Conservation (phyloP, 1,140 invertebrate species). For the Brachionus angularis region DNA sequence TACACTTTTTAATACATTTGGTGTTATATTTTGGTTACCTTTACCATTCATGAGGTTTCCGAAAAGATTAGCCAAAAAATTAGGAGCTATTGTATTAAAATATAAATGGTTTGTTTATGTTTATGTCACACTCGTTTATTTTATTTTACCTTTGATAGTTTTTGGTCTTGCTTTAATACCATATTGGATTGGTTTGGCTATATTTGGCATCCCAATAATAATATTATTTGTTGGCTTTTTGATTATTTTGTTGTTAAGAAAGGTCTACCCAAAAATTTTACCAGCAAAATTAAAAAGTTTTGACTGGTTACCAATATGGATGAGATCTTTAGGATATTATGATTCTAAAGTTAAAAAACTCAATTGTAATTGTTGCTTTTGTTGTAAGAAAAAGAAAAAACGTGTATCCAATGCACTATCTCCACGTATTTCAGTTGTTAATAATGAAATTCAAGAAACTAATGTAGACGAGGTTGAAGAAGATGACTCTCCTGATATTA, state of each 20-base stretch:
- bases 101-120: slow-evolving; percentile 64
- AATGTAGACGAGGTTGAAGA: neutral
- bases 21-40: slow-evolving; percentile 64
- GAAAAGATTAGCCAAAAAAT: slow-evolving; percentile 60
- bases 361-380: neutral
- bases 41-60: slow-evolving; percentile 63
- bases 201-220: slow-evolving; percentile 29
- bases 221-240: neutral
- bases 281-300: slow-evolving; percentile 12
- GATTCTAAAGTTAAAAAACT: neutral
- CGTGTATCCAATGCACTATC: neutral
- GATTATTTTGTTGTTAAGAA: neutral
- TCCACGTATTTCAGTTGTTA: too few species aligned
- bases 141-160: slow-evolving; percentile 60
- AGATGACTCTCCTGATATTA: neutral
- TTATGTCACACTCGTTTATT: slow-evolving; percentile 62
- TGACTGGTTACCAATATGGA: slow-evolving; percentile 1
- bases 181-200: slow-evolving; percentile 16
- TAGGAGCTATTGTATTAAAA: slow-evolving; percentile 61
- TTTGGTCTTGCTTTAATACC: slow-evolving; percentile 56
- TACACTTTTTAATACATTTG: slow-evolving; percentile 65
- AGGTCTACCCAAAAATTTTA: neutral
- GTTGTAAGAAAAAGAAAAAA: neutral
- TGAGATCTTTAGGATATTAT: slow-evolving; percentile 25
- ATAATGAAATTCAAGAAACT: neutral